A percentile compares a stretch with the other conserved stretches of the same genome.
Conservation (phyloP, 2,113 vertebrate species). For the Pachycephala philippinensis region DNA sequence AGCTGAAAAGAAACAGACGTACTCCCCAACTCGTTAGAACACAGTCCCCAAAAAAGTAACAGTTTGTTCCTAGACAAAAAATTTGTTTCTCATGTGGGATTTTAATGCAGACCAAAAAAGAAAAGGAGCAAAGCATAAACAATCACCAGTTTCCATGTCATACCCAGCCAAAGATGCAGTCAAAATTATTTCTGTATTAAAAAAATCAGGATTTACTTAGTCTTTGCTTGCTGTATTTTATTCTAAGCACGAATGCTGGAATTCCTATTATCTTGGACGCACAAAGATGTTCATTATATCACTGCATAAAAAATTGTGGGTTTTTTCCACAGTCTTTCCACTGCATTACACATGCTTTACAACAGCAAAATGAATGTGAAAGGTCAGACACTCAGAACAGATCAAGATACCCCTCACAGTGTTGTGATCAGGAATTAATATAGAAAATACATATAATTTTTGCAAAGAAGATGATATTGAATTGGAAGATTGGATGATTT, state of each 20-base stretch:
- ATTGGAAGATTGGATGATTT: background rate
- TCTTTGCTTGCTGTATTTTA: background rate
- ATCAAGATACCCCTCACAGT: background rate
- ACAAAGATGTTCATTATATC: background rate
- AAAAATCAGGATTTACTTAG: background rate
- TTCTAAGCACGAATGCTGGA: background rate
- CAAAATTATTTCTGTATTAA: background rate
- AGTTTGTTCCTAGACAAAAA: slow-evolving; percentile 45
- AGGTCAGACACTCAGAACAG: background rate
- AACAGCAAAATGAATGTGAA: background rate
- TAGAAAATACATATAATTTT: background rate
- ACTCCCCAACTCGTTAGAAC: background rate
- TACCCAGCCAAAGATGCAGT: background rate
- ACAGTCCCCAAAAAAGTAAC: slow-evolving; percentile 19
- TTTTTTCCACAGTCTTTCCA: background rate
- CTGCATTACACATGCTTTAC: background rate
- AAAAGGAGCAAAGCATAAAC: slow-evolving; percentile 13
- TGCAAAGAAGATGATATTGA: background rate
- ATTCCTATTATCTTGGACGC: background rate
- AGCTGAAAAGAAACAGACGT: background rate
- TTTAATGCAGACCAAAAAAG: slow-evolving; percentile 5
- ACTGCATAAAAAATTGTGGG: background rate
- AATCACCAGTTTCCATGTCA: slow-evolving; percentile 1
- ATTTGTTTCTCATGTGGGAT: slow-evolving; percentile 20
- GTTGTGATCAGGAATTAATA: background rate